Conservation (phyloP, 1,140 invertebrate genomes). For the Ephestia elutella region DNA sequence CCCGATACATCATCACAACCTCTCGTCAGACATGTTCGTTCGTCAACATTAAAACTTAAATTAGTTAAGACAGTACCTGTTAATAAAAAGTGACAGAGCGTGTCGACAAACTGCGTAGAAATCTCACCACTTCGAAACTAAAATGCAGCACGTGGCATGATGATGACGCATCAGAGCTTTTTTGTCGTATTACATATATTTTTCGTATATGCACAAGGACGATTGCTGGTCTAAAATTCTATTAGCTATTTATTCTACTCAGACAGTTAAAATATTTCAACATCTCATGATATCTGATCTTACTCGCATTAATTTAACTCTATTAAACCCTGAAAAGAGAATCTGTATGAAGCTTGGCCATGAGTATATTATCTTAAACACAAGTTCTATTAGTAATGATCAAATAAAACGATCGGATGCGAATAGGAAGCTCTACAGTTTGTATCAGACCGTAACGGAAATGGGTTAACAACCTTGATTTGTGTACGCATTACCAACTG, state of each 20-base stretch:
- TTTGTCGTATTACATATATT: neutral
- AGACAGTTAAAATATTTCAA: too few species aligned
- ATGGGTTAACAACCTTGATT: slow-evolving; percentile 62
- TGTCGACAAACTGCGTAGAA: neutral
- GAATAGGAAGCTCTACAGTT: slow-evolving; percentile 36
- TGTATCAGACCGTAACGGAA: slow-evolving; percentile 57
- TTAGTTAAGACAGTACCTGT: neutral
- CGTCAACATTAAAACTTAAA: neutral
- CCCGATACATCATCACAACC: neutral
- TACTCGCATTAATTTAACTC: too few species aligned
- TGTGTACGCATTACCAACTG: slow-evolving; percentile 27
- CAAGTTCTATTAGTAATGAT: slow-evolving; percentile 12
- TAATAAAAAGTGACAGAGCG: neutral
- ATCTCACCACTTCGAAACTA: neutral
- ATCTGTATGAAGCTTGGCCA: too few species aligned
- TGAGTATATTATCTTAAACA: neutral
- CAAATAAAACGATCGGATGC: slow-evolving; percentile 30
- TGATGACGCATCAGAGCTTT: slow-evolving; percentile 17
- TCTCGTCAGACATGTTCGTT: neutral
- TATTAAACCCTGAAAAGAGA: too few species aligned
- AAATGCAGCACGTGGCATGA: neutral
- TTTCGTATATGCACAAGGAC: too few species aligned
- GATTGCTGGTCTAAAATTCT: too few species aligned
- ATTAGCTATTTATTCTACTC: too few species aligned
- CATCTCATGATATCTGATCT: too few species aligned